Evolutionary conservation across 1,140 invertebrate genomes (phyloP).

Genomic region (Bombus consobrinus): DNA sequence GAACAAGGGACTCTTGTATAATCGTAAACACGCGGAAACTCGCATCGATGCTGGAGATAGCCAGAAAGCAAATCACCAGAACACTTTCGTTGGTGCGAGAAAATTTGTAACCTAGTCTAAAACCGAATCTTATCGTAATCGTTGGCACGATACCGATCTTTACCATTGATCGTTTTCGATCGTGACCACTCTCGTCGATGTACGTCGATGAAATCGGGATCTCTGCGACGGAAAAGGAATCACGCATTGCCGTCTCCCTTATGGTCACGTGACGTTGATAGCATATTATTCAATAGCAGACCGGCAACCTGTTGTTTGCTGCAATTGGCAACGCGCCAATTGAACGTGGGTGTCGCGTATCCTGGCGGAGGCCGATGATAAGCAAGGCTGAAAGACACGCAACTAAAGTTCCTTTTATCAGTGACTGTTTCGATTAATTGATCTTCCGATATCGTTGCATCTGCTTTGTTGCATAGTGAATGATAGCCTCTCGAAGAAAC

Average conservation of each 20-base stretch:
- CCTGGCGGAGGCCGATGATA: conserved; percentile 62
- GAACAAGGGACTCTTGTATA: conserved; percentile 38
- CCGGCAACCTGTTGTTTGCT: conserved; percentile 70
- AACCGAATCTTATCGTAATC: not conserved
- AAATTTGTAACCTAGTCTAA: not conserved
- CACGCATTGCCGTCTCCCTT: conserved; percentile 68
- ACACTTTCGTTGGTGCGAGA: not conserved
- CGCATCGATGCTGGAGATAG: not conserved
- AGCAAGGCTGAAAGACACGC: conserved; percentile 55
- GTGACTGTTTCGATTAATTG: conserved; percentile 47
- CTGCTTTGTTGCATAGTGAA: too few species aligned
- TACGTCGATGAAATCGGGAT: not conserved
- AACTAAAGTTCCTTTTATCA: conserved; percentile 47
- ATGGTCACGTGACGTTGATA: conserved; percentile 66
- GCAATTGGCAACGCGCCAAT: conserved; percentile 70
- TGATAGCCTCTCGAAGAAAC: not conserved
- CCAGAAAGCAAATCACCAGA: not conserved
- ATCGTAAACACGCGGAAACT: conserved; percentile 35
- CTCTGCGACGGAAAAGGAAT: conserved; percentile 66
- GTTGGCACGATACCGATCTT: not conserved
- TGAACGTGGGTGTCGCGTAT: conserved; percentile 68
- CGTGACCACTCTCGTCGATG: not conserved
- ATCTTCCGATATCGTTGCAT: too few species aligned
- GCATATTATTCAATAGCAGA: conserved; percentile 72
- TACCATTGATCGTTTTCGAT: not conserved